Base-by-base conservation (phyloP, 2,797 vertebrate species). In the Gorsachius magnificus region DNA sequence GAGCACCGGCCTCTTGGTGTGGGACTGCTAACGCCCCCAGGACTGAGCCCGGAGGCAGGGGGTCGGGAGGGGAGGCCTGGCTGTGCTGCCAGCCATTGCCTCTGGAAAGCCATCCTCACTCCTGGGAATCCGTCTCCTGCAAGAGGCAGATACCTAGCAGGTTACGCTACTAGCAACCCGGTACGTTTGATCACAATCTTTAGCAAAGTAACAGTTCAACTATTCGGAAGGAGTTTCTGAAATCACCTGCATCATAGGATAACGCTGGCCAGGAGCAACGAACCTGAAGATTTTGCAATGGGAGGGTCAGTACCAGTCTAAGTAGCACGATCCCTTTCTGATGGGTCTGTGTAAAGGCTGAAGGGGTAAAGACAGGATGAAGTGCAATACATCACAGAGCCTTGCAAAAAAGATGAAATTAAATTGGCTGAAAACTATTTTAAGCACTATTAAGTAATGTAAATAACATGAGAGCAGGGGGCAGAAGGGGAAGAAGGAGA, bases 141-240 rank as follows among this genome's bases (percentile, higher is more conserved):
- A 43, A 43, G 41, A 43, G 41, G 41, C 41, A 36, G 56, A 36
- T 24, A n/a, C 31, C 24, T 36, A 63, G 45, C 16, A 46, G 48
- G n/a, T n/a, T 14, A 8, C 1, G 5, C 7, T 58, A 1, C 11
- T 0, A 3, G 24, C 28, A 56, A 28, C 10, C 4, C 1, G 0
- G 1, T 11, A 19, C 12, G 48, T 64, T 50, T 33, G 2, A 66
- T 68, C 81, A 33, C 17, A 29, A n/a, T 11, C 22, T 56, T 82
- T 21, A 31, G 41, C 19, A 68, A 58, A 51, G 17, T 13, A 21
- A 13, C 7, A 18, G 20, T 22, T 69, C 57, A 17, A 46, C 38
- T 9, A 17, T 14, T 43, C 11, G 9, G 61, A 22, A 74, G 46
- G 35, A 65, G 58, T 38, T 80, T 80, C 84, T 89, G 38, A 66